These are phyloP conservation scores for Nesogale talazaci DNA, from an alignment of 2,113 vertebrate species.

Conservation along the genomic window DNA sequence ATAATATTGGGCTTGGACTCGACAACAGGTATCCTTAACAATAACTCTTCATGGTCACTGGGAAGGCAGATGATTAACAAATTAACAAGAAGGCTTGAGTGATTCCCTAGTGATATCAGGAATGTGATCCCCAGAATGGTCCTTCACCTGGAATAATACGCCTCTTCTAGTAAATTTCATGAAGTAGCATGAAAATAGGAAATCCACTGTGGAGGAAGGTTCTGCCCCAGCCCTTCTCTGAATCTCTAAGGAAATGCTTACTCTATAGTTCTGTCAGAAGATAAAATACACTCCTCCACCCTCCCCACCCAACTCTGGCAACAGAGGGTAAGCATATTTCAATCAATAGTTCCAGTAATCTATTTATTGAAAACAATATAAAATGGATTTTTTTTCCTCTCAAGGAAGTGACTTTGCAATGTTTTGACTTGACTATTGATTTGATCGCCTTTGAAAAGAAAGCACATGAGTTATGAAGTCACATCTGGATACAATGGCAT, in stretches of 20 bases:
- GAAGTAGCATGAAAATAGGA: neutral
- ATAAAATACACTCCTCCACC: constrained; percentile 17
- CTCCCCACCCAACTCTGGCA: neutral
- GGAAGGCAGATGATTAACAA: constrained; percentile 40
- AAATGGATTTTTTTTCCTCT: constrained; percentile 67
- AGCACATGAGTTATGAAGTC: constrained; percentile 48
- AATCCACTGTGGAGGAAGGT: neutral
- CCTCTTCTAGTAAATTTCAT: neutral
- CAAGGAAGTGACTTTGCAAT: constrained; percentile 65
- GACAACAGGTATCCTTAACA: constrained; percentile 27
- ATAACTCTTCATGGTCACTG: neutral
- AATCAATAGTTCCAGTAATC: constrained; percentile 49
- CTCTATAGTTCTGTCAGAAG: neutral
- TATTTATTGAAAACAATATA: constrained; percentile 66
- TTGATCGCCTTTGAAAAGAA: constrained; percentile 58
- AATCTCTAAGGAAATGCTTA: constrained; percentile 49
- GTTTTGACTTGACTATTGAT: constrained; percentile 60
- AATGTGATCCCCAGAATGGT: neutral
- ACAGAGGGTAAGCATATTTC: constrained; percentile 57
- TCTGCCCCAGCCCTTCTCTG: neutral
- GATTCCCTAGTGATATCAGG: constrained; percentile 12
- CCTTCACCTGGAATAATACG: constrained; percentile 56
- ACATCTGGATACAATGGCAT: constrained; percentile 40
- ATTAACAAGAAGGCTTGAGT: constrained; percentile 20
- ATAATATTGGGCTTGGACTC: neutral